These are phyloP conservation scores for Cephus spinipes DNA, from an alignment of 2,888 invertebrate species.

Conservation along the genomic window DNA sequence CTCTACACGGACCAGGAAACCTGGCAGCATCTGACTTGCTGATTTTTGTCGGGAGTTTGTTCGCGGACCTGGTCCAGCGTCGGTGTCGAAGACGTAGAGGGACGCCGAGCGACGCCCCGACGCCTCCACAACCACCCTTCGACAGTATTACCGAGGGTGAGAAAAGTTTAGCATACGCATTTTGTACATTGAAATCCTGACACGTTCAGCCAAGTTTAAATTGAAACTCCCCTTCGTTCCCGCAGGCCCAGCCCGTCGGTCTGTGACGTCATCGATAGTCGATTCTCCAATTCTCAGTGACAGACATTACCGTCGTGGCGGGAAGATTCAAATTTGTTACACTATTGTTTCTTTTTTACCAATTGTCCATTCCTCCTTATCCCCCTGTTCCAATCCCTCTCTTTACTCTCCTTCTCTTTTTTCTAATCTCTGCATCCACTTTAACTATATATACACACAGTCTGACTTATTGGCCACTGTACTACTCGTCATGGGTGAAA, in stretches of 20 bases:
- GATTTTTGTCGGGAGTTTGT: slow-evolving; percentile 48
- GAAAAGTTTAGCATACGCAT: slow-evolving; percentile 62
- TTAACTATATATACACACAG: too few species aligned
- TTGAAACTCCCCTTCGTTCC: slow-evolving; percentile 50
- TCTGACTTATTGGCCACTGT: too few species aligned
- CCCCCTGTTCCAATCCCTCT: neutral
- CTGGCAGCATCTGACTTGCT: slow-evolving; percentile 57
- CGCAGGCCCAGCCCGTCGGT: neutral
- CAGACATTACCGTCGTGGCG: too few species aligned
- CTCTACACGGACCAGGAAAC: too few species aligned
- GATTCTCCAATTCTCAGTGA: neutral
- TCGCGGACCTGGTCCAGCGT: slow-evolving; percentile 41
- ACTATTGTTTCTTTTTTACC: too few species aligned
- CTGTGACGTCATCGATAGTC: neutral
- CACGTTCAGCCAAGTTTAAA: slow-evolving; percentile 60
- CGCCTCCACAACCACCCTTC: slow-evolving; percentile 5
- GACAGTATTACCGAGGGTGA: slow-evolving; percentile 36
- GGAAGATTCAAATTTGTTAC: too few species aligned
- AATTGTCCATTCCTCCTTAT: too few species aligned
- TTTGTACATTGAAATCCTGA: slow-evolving; percentile 61
- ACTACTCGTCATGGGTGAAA: too few species aligned
- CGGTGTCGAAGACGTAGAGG: slow-evolving; percentile 38
- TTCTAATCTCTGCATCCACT: neutral
- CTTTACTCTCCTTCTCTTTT: neutral
- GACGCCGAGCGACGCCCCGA: slow-evolving; percentile 23